A percentile compares a stretch with the other conserved stretches of the same genome.
Evolutionary conservation across 2,797 vertebrate species (phyloP).

Genomic region (Gambelia wislizenii): DNA sequence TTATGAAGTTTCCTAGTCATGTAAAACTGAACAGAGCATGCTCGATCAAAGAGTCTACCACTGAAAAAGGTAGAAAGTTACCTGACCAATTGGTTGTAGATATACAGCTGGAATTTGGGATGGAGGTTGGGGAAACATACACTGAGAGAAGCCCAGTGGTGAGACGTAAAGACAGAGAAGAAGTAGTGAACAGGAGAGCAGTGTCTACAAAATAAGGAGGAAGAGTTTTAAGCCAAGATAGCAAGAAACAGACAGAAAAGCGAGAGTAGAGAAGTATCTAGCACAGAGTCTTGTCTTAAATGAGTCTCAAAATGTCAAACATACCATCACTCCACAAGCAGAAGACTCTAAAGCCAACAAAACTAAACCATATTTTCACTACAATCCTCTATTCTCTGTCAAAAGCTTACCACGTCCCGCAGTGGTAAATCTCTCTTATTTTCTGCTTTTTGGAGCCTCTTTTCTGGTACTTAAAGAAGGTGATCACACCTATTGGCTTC

Average conservation of each 20-base stretch:
- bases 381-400: conserved; percentile 32
- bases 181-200: conserved; percentile 99
- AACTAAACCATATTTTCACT: conserved; percentile 45
- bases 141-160: conserved; percentile 99
- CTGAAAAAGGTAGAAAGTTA: conserved; percentile 87
- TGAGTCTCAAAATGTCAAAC: conserved; percentile 69
- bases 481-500: conserved; percentile 17
- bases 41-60: conserved; percentile 87
- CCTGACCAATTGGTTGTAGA: conserved; percentile 99
- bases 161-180: conserved; percentile 99
- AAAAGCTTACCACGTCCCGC: conserved; percentile 54
- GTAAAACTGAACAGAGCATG: conserved; percentile 90
- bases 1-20: conserved; percentile 59
- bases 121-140: conserved; percentile 99
- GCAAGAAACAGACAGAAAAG: conserved; percentile 79
- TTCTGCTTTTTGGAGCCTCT: neutral
- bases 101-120: conserved; percentile 99
- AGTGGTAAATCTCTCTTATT: neutral
- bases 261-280: conserved; percentile 75
- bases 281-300: conserved; percentile 66
- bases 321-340: conserved; percentile 52
- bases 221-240: conserved; percentile 83
- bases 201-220: conserved; percentile 96
- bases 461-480: conserved; percentile 35
- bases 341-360: conserved; percentile 62